phyloP scores from a whole-genome alignment of 2,113 vertebrate genomes.

The Myotis brandtii region DNA sequence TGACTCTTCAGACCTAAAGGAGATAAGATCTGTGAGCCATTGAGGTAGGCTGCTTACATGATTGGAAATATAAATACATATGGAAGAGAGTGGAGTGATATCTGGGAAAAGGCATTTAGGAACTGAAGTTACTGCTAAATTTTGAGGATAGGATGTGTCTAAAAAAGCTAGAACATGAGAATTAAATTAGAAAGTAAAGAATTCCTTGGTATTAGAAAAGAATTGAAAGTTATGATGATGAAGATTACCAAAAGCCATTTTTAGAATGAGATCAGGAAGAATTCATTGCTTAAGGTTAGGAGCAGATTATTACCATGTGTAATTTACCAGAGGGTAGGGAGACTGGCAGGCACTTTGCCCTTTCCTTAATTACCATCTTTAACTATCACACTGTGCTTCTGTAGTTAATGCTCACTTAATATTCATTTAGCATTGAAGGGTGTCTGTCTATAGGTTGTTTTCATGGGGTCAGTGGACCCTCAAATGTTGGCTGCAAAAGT shows the following conservation, averaged over 20 bases:
- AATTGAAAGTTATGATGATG: slow-evolving; percentile 17
- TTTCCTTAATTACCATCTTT: slow-evolving; percentile 7
- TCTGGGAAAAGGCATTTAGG: neutral
- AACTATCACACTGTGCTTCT: neutral
- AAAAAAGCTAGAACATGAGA: neutral
- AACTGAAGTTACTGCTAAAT: neutral
- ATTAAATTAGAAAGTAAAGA: slow-evolving; percentile 31
- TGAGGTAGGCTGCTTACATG: neutral
- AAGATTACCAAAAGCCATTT: slow-evolving; percentile 35
- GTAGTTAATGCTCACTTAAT: neutral
- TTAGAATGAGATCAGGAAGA: slow-evolving; percentile 37
- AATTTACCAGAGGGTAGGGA: slow-evolving; percentile 11
- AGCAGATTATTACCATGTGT: neutral
- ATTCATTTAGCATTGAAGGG: neutral
- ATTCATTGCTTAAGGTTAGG: neutral
- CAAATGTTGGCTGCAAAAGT: slow-evolving; percentile 9
- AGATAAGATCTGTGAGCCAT: neutral
- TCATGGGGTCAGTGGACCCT: neutral
- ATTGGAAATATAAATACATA: neutral
- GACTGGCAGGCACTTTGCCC: neutral
- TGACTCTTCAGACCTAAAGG: slow-evolving; percentile 17
- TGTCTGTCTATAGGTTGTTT: neutral
- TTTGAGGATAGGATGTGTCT: neutral
- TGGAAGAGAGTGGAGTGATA: neutral
- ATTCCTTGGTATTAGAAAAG: slow-evolving; percentile 27